phyloP scores from a whole-genome alignment of 1,140 invertebrate genomes.

The Drosophila pruinosa region DNA sequence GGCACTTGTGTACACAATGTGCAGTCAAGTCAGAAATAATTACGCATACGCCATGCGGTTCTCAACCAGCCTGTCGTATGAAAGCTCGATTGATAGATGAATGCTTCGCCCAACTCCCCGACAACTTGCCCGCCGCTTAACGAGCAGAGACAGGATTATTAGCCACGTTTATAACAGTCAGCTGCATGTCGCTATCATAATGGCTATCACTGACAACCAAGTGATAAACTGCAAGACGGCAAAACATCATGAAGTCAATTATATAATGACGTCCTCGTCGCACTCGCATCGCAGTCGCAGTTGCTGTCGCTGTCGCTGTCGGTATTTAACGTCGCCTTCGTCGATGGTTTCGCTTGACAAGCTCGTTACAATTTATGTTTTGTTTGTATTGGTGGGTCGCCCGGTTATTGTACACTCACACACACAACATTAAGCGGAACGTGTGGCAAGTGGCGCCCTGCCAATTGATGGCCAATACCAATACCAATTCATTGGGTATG shows the following conservation, averaged over 20 bases:
- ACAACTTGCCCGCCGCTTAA: background rate
- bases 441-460: background rate
- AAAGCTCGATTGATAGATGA: conserved; percentile 28
- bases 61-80: background rate
- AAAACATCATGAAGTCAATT: conserved; percentile 43
- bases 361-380: conserved; percentile 45
- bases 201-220: conserved; percentile 14
- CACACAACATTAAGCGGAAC: background rate
- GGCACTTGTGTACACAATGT: background rate
- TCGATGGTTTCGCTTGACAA: conserved; percentile 26
- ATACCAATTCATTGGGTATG: background rate
- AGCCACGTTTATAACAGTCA: conserved; percentile 11
- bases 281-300: background rate
- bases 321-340: conserved; percentile 7
- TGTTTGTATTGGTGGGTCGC: conserved; percentile 37
- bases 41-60: conserved; percentile 25
- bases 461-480: conserved; percentile 14
- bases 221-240: conserved; percentile 41
- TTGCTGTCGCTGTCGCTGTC: background rate
- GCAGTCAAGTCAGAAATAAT: conserved; percentile 18
- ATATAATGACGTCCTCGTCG: conserved; percentile 28
- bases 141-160: conserved; percentile 6
- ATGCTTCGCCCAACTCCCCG: background rate
- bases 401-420: background rate
- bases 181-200: conserved; percentile 29